These are phyloP conservation scores for Chlorops oryzae DNA, from an alignment of 1,140 invertebrate species.

Conservation along the genomic window DNA sequence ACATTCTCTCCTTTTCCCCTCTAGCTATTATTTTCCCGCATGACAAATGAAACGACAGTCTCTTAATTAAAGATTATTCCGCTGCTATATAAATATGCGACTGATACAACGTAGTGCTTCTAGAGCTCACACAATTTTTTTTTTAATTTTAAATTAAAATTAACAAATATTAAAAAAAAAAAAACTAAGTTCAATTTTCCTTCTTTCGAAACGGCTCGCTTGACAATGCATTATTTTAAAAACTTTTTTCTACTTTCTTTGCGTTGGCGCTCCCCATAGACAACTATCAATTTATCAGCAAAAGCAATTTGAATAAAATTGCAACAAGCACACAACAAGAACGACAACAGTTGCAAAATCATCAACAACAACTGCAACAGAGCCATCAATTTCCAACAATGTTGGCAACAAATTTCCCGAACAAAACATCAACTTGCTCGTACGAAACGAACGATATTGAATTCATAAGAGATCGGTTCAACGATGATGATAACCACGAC, in stretches of 20 bases:
- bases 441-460: neutral
- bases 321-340: neutral
- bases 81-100: too few relatives aligned
- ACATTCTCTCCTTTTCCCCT: too few relatives aligned
- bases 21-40: too few relatives aligned
- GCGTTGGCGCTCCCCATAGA: neutral
- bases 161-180: too few relatives aligned
- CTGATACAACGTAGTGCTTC: too few relatives aligned
- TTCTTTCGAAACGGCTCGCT: too few relatives aligned
- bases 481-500: constrained; percentile 10
- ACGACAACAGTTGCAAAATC: constrained; percentile 8
- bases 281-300: constrained; percentile 15
- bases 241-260: neutral
- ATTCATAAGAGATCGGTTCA: neutral
- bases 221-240: constrained; percentile 9
- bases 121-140: too few relatives aligned
- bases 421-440: too few relatives aligned
- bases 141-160: too few relatives aligned
- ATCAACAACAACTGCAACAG: constrained; percentile 4
- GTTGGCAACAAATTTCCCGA: neutral
- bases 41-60: too few relatives aligned
- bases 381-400: constrained; percentile 3
- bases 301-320: constrained; percentile 8
- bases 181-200: too few relatives aligned
- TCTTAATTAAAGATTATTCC: too few relatives aligned